A percentile compares a stretch with the other conserved stretches of the same genome.
phyloP scores from a whole-genome alignment of 2,113 vertebrate species.

The Neotoma lepida region DNA sequence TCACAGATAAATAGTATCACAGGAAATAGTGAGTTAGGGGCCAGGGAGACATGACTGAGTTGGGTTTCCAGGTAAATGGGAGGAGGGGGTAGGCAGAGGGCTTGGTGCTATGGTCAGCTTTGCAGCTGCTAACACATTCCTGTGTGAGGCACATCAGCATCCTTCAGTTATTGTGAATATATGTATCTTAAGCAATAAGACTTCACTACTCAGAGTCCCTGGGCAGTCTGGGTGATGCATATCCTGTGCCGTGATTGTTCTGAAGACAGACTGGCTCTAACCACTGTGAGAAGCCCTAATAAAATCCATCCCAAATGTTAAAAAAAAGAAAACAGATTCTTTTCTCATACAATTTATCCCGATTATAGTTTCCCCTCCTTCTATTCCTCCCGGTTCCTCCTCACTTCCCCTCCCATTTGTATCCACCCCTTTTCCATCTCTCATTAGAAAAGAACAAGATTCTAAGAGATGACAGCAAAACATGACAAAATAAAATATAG shows the following conservation, averaged over 20 bases:
- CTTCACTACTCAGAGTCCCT: conserved; percentile 74
- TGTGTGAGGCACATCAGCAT: conserved; percentile 56
- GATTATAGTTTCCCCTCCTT: not conserved
- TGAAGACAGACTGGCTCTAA: conserved; percentile 76
- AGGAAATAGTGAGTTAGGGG: not conserved
- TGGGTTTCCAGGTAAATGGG: conserved; percentile 13
- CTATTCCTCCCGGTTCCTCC: not conserved
- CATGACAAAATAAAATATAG: not conserved
- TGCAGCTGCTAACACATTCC: conserved; percentile 77
- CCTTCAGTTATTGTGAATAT: conserved; percentile 71
- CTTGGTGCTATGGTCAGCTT: conserved; percentile 74
- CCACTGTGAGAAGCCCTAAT: conserved; percentile 81
- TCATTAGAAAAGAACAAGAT: not conserved
- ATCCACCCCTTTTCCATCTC: not conserved
- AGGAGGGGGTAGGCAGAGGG: conserved; percentile 34
- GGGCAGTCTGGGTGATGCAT: conserved; percentile 66
- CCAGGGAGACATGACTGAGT: not conserved
- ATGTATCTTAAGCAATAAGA: conserved; percentile 82
- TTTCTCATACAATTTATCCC: not conserved
- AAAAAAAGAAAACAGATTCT: not conserved
- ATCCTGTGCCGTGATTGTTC: conserved; percentile 79
- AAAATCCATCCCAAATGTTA: conserved; percentile 57
- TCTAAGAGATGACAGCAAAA: not conserved
- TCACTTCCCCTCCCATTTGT: not conserved
- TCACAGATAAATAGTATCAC: too few species aligned